phyloP scores from a whole-genome alignment of 1,140 invertebrate genomes.

The Drosophila suzukii region DNA sequence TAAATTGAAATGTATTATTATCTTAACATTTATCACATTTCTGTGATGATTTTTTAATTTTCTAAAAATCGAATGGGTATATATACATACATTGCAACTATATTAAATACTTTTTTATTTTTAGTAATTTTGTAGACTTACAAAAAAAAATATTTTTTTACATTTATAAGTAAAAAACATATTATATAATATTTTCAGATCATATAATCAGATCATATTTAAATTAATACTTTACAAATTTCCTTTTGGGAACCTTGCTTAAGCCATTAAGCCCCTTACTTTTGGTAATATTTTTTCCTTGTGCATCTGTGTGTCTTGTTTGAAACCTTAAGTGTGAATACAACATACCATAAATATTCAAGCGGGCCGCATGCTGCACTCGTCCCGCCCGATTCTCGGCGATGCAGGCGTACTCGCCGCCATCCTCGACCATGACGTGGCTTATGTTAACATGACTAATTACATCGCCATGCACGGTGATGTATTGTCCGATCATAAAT shows the following conservation, averaged over 20 bases:
- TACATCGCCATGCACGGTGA: constrained; percentile 92
- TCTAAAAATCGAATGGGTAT: too few species aligned
- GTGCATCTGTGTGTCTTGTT: constrained; percentile 14
- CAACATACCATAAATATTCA: constrained; percentile 93
- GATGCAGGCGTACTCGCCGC: constrained; percentile 93
- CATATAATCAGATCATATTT: neutral
- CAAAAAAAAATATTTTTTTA: too few species aligned
- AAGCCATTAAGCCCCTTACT: too few species aligned
- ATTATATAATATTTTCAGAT: neutral
- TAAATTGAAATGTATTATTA: too few species aligned
- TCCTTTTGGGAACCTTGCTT: too few species aligned
- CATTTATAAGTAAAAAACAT: neutral
- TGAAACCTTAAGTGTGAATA: constrained; percentile 33
- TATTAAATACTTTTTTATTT: too few species aligned
- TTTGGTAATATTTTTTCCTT: neutral
- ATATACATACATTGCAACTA: too few species aligned
- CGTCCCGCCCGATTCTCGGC: constrained; percentile 92
- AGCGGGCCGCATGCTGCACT: constrained; percentile 90
- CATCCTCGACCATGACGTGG: constrained; percentile 92
- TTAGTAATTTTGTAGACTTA: too few species aligned
- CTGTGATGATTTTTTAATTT: too few species aligned
- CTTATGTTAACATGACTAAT: constrained; percentile 95
- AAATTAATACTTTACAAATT: too few species aligned
- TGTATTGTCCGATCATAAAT: constrained; percentile 92
- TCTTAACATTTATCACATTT: too few species aligned